Conservation (phyloP, 2,888 invertebrate species). For the Hybos culiciformis region DNA sequence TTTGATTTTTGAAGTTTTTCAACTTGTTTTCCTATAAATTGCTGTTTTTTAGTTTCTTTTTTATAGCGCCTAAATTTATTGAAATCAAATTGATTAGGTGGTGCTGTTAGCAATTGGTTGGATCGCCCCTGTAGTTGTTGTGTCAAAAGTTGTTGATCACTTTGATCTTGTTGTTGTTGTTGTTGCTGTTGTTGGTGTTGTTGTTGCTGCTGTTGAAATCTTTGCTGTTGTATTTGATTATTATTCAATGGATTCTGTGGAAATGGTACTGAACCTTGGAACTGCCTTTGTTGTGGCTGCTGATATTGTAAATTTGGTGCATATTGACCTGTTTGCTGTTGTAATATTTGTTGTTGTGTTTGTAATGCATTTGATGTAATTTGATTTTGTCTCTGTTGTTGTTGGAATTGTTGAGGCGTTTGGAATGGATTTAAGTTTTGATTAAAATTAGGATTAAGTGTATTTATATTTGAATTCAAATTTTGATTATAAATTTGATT, state of each 20-base stretch:
- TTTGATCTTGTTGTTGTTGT: constrained; percentile 22
- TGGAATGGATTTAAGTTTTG: constrained; percentile 31
- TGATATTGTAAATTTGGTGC: constrained; percentile 17
- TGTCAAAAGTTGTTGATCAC: constrained; percentile 25
- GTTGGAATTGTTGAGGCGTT: constrained; percentile 27
- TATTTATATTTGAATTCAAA: constrained; percentile 16
- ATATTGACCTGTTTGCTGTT: constrained; percentile 28
- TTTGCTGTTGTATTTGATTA: constrained; percentile 19
- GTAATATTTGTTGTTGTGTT: constrained; percentile 15
- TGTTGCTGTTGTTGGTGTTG: constrained; percentile 22
- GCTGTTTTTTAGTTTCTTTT: constrained; percentile 22
- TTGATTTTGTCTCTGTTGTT: constrained; percentile 24
- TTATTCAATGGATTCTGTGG: constrained; percentile 4
- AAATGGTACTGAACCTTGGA: constrained; percentile 12
- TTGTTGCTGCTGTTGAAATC: constrained; percentile 18
- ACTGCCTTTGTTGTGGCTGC: constrained; percentile 15
- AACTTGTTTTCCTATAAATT: too few species aligned
- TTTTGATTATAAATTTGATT: constrained; percentile 27
- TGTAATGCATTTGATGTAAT: constrained; percentile 27
- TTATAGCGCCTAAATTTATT: constrained; percentile 32
- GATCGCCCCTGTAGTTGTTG: constrained; percentile 30
- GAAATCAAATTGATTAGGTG: constrained; percentile 29
- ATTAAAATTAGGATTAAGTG: constrained; percentile 4
- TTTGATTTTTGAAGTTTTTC: not conserved
- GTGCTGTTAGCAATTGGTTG: constrained; percentile 30